Conservation (phyloP, 2,888 invertebrate genomes). For the Steinernema scapterisci region DNA sequence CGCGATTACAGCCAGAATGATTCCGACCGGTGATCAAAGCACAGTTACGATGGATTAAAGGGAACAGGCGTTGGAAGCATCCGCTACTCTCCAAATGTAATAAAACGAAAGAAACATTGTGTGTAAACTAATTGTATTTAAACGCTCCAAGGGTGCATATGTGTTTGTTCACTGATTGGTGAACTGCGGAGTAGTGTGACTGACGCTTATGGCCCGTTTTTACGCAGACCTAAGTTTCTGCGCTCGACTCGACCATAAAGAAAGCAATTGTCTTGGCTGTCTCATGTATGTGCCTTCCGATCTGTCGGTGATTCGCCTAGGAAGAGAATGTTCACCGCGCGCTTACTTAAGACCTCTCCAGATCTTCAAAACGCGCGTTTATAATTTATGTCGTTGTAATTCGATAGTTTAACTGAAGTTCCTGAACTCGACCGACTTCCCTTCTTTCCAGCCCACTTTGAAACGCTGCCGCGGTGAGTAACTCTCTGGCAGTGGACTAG, state of each 20-base stretch:
- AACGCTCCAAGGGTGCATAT: constrained; percentile 17
- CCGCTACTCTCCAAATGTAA: not conserved
- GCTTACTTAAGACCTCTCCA: not conserved
- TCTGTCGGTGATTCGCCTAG: no score
- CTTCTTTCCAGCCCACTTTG: no score
- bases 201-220: not conserved
- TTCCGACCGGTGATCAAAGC: no score
- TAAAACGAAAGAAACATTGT: constrained; percentile 11
- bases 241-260: not conserved
- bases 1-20: no score
- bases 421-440: no score
- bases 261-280: not conserved
- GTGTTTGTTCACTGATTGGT: constrained; percentile 20
- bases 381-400: no score
- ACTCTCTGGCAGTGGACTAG: no score
- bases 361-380: no score
- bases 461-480: no score
- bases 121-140: constrained; percentile 16
- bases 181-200: constrained; percentile 2
- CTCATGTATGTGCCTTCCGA: not conserved
- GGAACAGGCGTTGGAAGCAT: no score
- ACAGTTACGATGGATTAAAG: no score
- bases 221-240: not conserved
- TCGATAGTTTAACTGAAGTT: no score
- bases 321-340: not conserved